Base-by-base conservation (phyloP, 2,797 vertebrate species). In the Bovichtus diacanthus region DNA sequence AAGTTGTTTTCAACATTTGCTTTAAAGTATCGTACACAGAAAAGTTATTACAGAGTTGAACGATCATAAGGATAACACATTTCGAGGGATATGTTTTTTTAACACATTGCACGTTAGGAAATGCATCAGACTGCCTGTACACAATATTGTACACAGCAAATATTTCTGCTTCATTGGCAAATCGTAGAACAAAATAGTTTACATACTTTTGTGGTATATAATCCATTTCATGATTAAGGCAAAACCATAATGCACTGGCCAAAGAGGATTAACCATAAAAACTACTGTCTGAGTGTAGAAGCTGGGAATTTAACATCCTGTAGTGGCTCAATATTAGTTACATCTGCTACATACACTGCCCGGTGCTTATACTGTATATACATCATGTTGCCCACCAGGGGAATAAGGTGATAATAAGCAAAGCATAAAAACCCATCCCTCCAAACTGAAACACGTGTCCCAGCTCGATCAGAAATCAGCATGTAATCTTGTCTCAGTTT, bases 1-100 rank as follows among this genome's bases (percentile, higher is more conserved):
- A 94, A 94, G 93, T 94, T 91, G 72, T 62, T 82, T 87, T 94
- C 94, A 96, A 97, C 90, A 58, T 94, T 95, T 96, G 95, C 80
- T 65, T 93, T 84, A 93, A 93, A 93, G 89, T 95, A 93, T 91
- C 74, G 74, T 87, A 93, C 85, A 89, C 87, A 88, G 81, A 87
- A 87, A 87, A 87, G 78, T 83, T 87, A 85, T 90, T 90, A 89
- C 86, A 89, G 85, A 87, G 87, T 87, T 91, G 87, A 91, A 90
- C 76, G 38, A 91, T 91, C 85, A 90, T 90, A 90, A 92, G 89
- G 82, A 91, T 90, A 90, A 90, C 91, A 92, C 87, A 90, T 92
- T 90, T 90, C 60, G 5, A 92, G 86, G 92, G 91, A 93, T 93
- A 86, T 88, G 87, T 82, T 84, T 81, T 34, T 25, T 50, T 41